Percentiles rank a stretch among this genome's conserved stretches.
Evolutionary conservation across 2,797 vertebrate species (phyloP).

Genomic region (Gymnopithys bicolor): DNA sequence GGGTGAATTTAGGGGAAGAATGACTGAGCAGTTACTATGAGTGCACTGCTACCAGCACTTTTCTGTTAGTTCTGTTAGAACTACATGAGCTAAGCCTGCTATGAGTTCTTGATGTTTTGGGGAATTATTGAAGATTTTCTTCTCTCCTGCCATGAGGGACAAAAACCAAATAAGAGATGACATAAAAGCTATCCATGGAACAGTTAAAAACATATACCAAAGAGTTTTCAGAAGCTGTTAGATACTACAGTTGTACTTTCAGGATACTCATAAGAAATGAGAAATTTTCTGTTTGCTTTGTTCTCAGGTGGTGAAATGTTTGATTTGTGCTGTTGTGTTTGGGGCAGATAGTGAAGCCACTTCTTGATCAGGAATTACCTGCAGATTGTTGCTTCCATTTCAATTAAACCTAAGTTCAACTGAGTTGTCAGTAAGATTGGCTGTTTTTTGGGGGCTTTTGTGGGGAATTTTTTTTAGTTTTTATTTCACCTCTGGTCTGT

Average conservation of each 20-base stretch:
- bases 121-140: neutral
- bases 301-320: neutral
- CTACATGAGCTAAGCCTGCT: neutral
- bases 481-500: neutral
- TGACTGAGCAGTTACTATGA: neutral
- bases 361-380: neutral
- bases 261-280: neutral
- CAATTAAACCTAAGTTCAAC: constrained; percentile 21
- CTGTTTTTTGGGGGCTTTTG: neutral
- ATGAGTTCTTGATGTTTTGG: neutral
- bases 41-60: neutral
- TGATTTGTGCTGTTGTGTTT: neutral
- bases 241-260: neutral
- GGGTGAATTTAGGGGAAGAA: neutral
- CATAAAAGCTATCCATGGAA: neutral
- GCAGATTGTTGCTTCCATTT: neutral
- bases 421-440: constrained; percentile 1
- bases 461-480: neutral
- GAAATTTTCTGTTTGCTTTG: neutral
- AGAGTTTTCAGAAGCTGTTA: neutral
- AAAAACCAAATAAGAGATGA: neutral
- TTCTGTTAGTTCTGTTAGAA: neutral
- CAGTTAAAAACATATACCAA: neutral
- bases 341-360: neutral
- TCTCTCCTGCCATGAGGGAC: neutral